These are phyloP conservation scores for Ennomos fuscantarius DNA, from an alignment of 2,888 invertebrate genomes.

Conservation along the genomic window DNA sequence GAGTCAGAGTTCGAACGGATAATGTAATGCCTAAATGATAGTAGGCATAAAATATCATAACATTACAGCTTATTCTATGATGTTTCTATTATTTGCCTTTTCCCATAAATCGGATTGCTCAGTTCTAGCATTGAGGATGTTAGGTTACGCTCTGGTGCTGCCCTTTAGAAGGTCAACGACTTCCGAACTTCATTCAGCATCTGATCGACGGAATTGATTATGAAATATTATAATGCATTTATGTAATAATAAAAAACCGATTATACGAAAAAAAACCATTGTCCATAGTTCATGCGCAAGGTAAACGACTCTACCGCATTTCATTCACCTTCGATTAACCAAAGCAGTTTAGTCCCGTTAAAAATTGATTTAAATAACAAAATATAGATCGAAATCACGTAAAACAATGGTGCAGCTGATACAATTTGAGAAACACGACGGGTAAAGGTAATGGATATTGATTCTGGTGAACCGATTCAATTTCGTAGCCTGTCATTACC, in stretches of 20 bases:
- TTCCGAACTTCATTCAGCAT: conserved; percentile 45
- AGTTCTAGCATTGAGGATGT: conserved; percentile 49
- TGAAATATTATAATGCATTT: conserved; percentile 29
- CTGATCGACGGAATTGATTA: conserved; percentile 40
- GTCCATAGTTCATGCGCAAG: conserved; percentile 26
- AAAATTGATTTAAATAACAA: conserved; percentile 45
- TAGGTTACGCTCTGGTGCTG: conserved; percentile 51
- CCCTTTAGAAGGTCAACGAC: conserved; percentile 58
- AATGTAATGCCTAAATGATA: too few relatives aligned
- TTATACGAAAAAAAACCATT: conserved; percentile 17
- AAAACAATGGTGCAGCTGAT: conserved; percentile 60
- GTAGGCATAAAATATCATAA: too few relatives aligned
- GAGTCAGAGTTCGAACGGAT: conserved; percentile 42
- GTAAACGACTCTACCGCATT: conserved; percentile 39
- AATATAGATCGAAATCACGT: conserved; percentile 56
- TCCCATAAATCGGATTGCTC: conserved; percentile 32
- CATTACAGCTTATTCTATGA: too few relatives aligned
- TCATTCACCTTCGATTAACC: conserved; percentile 48
- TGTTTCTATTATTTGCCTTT: conserved; percentile 24
- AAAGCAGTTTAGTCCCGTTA: conserved; percentile 41
- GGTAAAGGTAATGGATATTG: conserved; percentile 57
- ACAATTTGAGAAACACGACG: conserved; percentile 54
- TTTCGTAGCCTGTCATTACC: conserved; percentile 73
- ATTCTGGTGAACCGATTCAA: conserved; percentile 59
- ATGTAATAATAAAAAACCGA: conserved; percentile 21